Evolutionary conservation across 2,113 vertebrate genomes (phyloP).

Genomic region (Grammomys surdaster): DNA sequence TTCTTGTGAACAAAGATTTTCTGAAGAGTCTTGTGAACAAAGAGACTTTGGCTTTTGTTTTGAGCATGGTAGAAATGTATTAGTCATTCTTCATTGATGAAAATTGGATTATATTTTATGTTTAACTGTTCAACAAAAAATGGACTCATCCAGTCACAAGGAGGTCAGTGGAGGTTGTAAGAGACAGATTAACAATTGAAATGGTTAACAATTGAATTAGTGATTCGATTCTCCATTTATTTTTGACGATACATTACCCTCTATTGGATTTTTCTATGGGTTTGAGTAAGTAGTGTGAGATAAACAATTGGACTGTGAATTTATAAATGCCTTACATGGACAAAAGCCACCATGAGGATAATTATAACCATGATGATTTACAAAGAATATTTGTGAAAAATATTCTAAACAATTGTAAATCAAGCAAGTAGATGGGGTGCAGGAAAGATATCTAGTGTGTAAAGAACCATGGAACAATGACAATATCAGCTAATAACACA

Average conservation of each 20-base stretch:
- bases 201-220: neutral
- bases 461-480: neutral
- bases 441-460: neutral
- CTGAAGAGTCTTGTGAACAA: no score
- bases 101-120: slow-evolving; percentile 8
- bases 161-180: neutral
- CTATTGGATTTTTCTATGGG: neutral
- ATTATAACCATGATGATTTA: neutral
- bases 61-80: neutral
- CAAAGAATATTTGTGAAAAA: neutral
- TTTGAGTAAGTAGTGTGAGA: neutral
- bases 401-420: neutral
- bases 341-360: neutral
- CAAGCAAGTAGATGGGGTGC: neutral
- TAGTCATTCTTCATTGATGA: neutral
- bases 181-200: neutral
- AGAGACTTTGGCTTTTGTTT: neutral
- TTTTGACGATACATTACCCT: neutral
- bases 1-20: neutral
- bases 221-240: neutral
- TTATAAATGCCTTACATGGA: neutral
- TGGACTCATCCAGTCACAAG: neutral
- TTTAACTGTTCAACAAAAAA: neutral
- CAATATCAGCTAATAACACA: neutral
- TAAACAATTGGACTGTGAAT: neutral